Conservation (phyloP, 1,140 invertebrate species). For the Papilio xuthus region DNA sequence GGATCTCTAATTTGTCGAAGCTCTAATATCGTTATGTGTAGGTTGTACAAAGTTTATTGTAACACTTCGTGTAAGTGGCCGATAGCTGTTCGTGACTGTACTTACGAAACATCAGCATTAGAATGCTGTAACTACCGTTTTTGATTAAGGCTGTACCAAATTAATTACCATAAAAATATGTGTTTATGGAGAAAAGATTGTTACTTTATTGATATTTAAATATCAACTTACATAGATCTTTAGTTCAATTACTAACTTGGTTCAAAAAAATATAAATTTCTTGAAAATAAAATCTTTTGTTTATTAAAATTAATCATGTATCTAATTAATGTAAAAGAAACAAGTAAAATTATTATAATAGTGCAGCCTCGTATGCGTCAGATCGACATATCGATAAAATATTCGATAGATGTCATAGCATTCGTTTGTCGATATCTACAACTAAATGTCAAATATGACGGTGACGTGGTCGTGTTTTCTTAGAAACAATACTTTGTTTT, state of each 20-base stretch:
- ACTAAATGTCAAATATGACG: conserved; percentile 1
- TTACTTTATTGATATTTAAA: no score
- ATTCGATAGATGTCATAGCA: conserved; percentile 23
- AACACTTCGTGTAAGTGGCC: conserved; percentile 33
- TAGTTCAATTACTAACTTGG: no score
- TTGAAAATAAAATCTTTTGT: no score
- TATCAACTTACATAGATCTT: no score
- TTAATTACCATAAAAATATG: not conserved
- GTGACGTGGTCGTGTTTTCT: conserved; percentile 23
- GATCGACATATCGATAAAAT: conserved; percentile 25
- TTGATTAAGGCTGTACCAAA: conserved; percentile 21
- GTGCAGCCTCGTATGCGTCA: not conserved
- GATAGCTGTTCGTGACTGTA: conserved; percentile 28
- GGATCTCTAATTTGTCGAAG: conserved; percentile 12
- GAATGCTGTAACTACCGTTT: not conserved
- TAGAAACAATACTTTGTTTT: conserved; percentile 26
- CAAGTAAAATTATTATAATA: not conserved
- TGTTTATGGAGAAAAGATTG: no score
- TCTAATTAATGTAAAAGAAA: not conserved
- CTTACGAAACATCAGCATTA: conserved; percentile 26
- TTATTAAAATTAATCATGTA: not conserved
- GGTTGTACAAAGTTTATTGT: conserved; percentile 31
- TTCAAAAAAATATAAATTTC: no score
- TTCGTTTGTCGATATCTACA: conserved; percentile 24
- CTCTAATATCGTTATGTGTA: conserved; percentile 14